Evolutionary conservation across 2,888 invertebrate species (phyloP).

Genomic region (Zygothrica quintamaculata): DNA sequence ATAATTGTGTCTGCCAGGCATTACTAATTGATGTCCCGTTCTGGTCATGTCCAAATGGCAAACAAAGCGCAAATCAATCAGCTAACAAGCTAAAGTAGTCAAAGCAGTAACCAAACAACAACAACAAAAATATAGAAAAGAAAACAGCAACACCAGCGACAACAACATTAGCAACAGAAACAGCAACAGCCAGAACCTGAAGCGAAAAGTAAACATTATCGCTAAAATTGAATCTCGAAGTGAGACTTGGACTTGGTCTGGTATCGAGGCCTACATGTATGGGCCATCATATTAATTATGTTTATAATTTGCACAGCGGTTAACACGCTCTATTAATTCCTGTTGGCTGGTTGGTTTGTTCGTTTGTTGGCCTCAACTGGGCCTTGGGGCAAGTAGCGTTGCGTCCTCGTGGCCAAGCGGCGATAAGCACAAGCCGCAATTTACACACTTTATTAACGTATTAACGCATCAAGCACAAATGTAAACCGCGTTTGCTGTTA

Average conservation of each 20-base stretch:
- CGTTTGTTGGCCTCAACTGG: slow-evolving; percentile 23
- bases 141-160: slow-evolving; percentile 4
- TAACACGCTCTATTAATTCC: slow-evolving; percentile 82
- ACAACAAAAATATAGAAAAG: neutral
- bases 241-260: slow-evolving; percentile 32
- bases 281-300: slow-evolving; percentile 78
- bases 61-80: slow-evolving; percentile 79
- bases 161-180: slow-evolving; percentile 5
- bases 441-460: slow-evolving; percentile 83
- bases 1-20: slow-evolving; percentile 75
- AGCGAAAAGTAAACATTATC: slow-evolving; percentile 76
- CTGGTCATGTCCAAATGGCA: slow-evolving; percentile 70
- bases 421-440: slow-evolving; percentile 79
- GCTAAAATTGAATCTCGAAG: slow-evolving; percentile 65
- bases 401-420: slow-evolving; percentile 58
- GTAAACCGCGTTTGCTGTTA: slow-evolving; percentile 54
- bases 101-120: slow-evolving; percentile 26
- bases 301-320: slow-evolving; percentile 82
- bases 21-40: slow-evolving; percentile 77
- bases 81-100: slow-evolving; percentile 66
- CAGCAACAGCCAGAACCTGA: slow-evolving; percentile 54
- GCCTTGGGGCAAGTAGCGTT: slow-evolving; percentile 51
- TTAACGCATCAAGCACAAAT: slow-evolving; percentile 77
- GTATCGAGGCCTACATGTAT: slow-evolving; percentile 35
- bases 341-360: slow-evolving; percentile 38